phyloP scores from a whole-genome alignment of 2,888 invertebrate genomes.

The Cephonodes hylas region DNA sequence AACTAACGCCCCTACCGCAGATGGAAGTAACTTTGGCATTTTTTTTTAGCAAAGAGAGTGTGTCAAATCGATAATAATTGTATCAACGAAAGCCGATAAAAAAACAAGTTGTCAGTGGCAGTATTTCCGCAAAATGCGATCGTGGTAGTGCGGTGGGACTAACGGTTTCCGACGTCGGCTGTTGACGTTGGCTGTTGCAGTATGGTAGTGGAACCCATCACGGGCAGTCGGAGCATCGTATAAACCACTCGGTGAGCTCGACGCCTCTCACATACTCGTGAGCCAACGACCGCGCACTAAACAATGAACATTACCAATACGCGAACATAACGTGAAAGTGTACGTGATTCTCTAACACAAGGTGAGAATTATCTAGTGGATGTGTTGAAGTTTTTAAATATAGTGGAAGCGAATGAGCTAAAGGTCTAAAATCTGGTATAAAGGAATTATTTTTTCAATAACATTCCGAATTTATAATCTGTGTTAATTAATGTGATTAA shows the following conservation, averaged over 20 bases:
- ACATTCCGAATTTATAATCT: too few species aligned
- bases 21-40: too few species aligned
- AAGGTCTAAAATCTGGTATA: background rate
- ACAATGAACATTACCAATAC: constrained; percentile 8
- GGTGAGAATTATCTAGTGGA: background rate
- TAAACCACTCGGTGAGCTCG: constrained; percentile 7
- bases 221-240: constrained; percentile 7
- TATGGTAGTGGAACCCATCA: constrained; percentile 2
- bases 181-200: too few species aligned
- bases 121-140: background rate
- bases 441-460: background rate
- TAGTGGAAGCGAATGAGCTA: background rate
- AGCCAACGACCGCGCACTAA: constrained; percentile 6
- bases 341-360: background rate
- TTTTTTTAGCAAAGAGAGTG: too few species aligned
- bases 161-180: constrained; percentile 12
- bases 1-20: too few species aligned
- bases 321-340: constrained; percentile 3
- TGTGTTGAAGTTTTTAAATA: background rate
- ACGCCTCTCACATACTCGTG: background rate
- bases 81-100: background rate
- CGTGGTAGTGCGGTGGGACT: constrained; percentile 6
- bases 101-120: background rate
- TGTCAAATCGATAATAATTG: background rate
- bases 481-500: too few species aligned